These are phyloP conservation scores for Melozone crissalis DNA, from an alignment of 2,113 vertebrate species.

Conservation along the genomic window DNA sequence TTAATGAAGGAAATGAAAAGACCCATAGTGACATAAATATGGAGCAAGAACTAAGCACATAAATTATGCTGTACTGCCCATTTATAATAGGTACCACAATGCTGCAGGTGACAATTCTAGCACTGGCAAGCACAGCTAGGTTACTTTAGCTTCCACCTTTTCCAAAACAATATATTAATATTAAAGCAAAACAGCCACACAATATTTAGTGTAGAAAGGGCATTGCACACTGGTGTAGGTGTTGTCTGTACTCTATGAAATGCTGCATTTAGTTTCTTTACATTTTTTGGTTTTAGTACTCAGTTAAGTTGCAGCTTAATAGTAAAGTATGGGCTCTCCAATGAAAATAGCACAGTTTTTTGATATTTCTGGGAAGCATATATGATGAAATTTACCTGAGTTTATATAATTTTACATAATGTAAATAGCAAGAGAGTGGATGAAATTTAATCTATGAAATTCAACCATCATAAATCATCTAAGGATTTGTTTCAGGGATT, in stretches of 20 bases:
- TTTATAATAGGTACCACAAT: not conserved
- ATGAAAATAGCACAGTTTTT: not conserved
- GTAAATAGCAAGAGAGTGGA: not conserved
- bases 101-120: not conserved
- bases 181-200: not conserved
- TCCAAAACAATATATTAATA: not conserved
- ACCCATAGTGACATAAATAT: not conserved
- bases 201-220: not conserved
- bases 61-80: rapidly evolving
- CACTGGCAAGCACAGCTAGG: not conserved
- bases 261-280: not conserved
- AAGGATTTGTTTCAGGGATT: rapidly evolving
- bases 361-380: not conserved
- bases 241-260: not conserved
- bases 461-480: constrained; percentile 52
- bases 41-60: not conserved
- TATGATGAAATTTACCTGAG: constrained; percentile 13
- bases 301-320: not conserved
- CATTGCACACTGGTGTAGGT: not conserved
- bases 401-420: constrained; percentile 11
- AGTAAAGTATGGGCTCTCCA: not conserved
- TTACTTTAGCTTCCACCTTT: not conserved
- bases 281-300: not conserved
- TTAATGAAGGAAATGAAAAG: not conserved
- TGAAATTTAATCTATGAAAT: constrained; percentile 50